Conservation (phyloP, 2,797 vertebrate species). For the Coendou prehensilis region DNA sequence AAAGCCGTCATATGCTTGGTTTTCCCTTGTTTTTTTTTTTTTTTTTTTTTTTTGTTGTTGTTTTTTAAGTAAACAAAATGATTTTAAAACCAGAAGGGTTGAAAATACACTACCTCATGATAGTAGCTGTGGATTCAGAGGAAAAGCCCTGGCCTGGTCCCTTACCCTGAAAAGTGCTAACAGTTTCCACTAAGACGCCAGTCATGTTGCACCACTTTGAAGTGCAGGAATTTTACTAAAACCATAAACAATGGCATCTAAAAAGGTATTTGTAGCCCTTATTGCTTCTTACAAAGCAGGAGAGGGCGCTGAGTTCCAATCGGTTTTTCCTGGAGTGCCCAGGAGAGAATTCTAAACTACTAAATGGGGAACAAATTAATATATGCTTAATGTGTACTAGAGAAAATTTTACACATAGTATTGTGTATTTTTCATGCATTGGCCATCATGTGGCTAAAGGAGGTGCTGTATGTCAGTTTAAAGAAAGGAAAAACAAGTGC, state of each 20-base stretch:
- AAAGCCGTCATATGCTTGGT: neutral
- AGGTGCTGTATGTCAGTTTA: neutral
- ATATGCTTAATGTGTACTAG: neutral
- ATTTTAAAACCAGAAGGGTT: neutral
- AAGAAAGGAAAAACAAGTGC: neutral
- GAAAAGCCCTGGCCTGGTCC: neutral
- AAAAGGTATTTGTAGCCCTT: neutral
- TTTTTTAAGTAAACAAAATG: neutral
- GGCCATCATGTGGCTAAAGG: neutral
- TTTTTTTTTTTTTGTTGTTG: neutral
- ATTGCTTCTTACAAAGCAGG: neutral
- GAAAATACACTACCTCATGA: neutral
- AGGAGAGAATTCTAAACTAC: neutral
- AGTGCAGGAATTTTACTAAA: neutral
- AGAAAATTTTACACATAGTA: neutral
- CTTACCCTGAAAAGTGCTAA: neutral
- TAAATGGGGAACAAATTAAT: neutral
- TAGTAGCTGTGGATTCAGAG: neutral
- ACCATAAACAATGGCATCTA: neutral
- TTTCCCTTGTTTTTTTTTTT: neutral
- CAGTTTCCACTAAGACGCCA: neutral
- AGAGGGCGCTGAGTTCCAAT: neutral
- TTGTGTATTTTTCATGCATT: neutral
- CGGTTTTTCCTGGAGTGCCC: neutral
- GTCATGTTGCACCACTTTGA: neutral